Base-by-base conservation (phyloP, 2,113 vertebrate species). In the Nestor notabilis region DNA sequence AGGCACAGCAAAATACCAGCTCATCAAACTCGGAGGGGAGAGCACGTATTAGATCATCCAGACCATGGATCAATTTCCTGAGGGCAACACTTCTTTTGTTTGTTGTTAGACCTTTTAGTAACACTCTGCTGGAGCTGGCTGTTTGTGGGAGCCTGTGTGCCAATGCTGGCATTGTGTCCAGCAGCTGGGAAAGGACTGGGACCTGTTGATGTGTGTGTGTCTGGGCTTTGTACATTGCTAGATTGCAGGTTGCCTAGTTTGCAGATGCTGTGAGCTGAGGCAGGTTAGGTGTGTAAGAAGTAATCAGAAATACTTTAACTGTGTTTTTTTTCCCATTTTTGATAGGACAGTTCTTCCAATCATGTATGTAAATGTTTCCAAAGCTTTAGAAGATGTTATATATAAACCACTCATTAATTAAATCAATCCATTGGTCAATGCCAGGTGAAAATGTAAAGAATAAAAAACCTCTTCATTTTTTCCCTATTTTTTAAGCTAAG, bases 41-140 rank as follows among this genome's bases (percentile, higher is more conserved):
- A 87, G 90, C 68, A 2, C 35, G 0, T 6, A 71, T 82, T 46
- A 53, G 55, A 70, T 93, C 78, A 86, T 29, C 61, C 68, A 46
- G 77, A 17, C n/a, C 58, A 39, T 83, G 28, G 4, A 47, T 75
- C 37, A 4, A 2, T 92, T 69, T 84, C 94, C 96, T 8, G 64
- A 89, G 86, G 83, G 87, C 68, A 50, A 60, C 56, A 15, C 53
- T 90, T 64, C 89, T 89, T 93, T 97, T 95, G 90, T 96, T 92
- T 61, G 2, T 50, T 53, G 50, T 55, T 71, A 88, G 90, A 68
- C 64, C 66, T 66, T 68, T 97, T 93, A 90, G 86, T 94, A 83
- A 91, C 83, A 47, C 65, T 13, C 92, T 78, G 87, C 71, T 91
- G 90, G 75, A 91, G 89, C 76, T 20, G 1, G 43, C 74, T 49